Base-by-base conservation (phyloP, 2,113 vertebrate genomes). In the Pteruthius melanotis region DNA sequence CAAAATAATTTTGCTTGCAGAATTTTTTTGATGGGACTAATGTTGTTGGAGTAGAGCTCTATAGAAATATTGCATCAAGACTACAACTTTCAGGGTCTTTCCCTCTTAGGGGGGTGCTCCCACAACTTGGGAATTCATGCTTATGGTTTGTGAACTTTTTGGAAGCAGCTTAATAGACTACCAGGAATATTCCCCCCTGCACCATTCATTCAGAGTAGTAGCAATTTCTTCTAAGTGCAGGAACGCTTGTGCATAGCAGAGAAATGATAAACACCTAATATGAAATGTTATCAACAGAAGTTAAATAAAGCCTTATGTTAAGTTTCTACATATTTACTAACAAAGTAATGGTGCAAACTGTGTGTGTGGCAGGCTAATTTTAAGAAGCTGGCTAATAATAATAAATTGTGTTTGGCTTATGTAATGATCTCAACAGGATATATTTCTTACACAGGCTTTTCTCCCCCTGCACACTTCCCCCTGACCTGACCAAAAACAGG, bases 381-480 rank as follows among this genome's bases (percentile, higher is more conserved):
- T 89, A 88, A 83, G 86, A 71, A 94, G 44, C 26, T 75, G 68
- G 44, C 13, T 93, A 83, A 77, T 96, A 59, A 27, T 10, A 94
- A 70, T 31, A 90, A 90, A 30, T 45, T 63, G 23, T 42, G 8
- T 83, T 92, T 93, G 83, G 39, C n/a, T 91, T 90, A 81, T 64
- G 57, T 69, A 59, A 54, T 59, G 12, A 71, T 75, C 82, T 83
- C 47, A 13, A 14, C 0, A 0, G 75, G 82, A 70, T 75, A 6
- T 16, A 31, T 83, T 91, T 78, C 35, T 65, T 87, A 59, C n/a
- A 57, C 2, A 4, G 64, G 7, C 50, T 91, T 91, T 70, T 15
- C 0, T 0, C 14, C 23, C 16, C 13, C 15, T 4, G 18, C n/a
- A 18, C 2, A 4, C 23, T 90, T 95, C 17, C 66, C 69, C 23